Conservation (phyloP, 2,888 invertebrate genomes). For the Agriopis aurantiaria region DNA sequence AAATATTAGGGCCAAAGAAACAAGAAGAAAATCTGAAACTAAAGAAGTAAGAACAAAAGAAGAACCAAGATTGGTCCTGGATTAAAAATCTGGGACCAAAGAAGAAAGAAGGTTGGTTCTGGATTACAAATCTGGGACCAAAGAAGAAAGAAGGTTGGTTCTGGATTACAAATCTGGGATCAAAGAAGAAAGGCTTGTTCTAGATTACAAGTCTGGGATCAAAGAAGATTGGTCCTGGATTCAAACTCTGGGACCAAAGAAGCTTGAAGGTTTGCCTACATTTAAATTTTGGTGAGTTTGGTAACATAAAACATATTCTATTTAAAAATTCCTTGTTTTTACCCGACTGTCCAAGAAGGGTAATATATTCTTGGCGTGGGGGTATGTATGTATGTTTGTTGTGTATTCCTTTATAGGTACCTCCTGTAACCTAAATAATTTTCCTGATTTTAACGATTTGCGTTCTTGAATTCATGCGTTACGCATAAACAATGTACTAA, state of each 20-base stretch:
- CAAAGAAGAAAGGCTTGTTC: constrained; percentile 4
- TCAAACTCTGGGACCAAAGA: constrained; percentile 12
- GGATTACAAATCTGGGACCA: not conserved
- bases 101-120: constrained; percentile 15
- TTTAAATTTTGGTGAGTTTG: constrained; percentile 6
- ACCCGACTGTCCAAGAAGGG: too few species aligned
- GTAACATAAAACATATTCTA: not conserved
- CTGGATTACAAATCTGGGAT: too few species aligned
- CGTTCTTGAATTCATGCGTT: too few species aligned
- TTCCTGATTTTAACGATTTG: too few species aligned
- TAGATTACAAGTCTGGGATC: not conserved
- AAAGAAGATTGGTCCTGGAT: constrained; percentile 7
- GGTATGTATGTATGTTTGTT: too few species aligned
- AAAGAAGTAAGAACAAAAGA: not conserved
- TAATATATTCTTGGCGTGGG: too few species aligned
- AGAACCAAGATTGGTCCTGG: constrained; percentile 6
- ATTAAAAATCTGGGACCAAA: not conserved
- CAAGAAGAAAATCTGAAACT: not conserved
- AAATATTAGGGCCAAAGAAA: not conserved
- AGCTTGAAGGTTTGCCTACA: constrained; percentile 14
- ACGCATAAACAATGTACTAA: too few species aligned
- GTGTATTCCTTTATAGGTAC: too few species aligned
- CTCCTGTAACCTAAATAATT: too few species aligned
- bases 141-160: constrained; percentile 5
- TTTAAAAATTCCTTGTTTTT: too few species aligned